A percentile compares a stretch with the other conserved stretches of the same genome.
Evolutionary conservation across 2,797 vertebrate species (phyloP).

Genomic region (Gymnothorax javanicus): DNA sequence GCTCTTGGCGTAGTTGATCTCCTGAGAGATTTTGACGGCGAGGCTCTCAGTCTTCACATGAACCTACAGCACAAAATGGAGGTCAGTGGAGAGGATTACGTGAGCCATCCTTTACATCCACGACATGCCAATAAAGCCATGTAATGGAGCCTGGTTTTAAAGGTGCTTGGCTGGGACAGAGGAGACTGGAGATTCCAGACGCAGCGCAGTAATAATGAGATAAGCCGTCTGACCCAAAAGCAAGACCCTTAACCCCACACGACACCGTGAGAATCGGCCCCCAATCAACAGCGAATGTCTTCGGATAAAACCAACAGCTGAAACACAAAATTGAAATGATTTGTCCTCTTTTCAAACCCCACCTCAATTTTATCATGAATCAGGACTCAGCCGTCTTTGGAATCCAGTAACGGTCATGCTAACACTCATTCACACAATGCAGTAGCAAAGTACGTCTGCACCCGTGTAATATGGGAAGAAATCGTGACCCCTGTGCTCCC

Average conservation of each 20-base stretch:
- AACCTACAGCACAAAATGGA: conserved; percentile 72
- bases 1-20: conserved; percentile 99
- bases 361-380: not conserved
- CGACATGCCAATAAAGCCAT: not conserved
- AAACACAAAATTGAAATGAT: not conserved
- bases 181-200: too few species aligned
- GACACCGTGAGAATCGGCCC: too few species aligned
- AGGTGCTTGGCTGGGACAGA: not conserved
- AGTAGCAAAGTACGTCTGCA: too few species aligned
- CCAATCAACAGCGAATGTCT: too few species aligned
- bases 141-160: too few species aligned
- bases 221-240: too few species aligned
- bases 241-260: too few species aligned
- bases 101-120: too few species aligned
- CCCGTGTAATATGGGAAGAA: not conserved
- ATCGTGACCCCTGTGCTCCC: too few species aligned
- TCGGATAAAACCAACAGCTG: too few species aligned
- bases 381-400: not conserved
- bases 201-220: too few species aligned
- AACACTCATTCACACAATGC: too few species aligned
- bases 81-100: not conserved
- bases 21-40: conserved; percentile 92
- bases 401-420: not conserved
- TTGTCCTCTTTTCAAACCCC: not conserved
- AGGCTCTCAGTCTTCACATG: conserved; percentile 90